These are phyloP conservation scores for Tricholauxania praeusta DNA, from an alignment of 2,888 invertebrate species.

Conservation along the genomic window DNA sequence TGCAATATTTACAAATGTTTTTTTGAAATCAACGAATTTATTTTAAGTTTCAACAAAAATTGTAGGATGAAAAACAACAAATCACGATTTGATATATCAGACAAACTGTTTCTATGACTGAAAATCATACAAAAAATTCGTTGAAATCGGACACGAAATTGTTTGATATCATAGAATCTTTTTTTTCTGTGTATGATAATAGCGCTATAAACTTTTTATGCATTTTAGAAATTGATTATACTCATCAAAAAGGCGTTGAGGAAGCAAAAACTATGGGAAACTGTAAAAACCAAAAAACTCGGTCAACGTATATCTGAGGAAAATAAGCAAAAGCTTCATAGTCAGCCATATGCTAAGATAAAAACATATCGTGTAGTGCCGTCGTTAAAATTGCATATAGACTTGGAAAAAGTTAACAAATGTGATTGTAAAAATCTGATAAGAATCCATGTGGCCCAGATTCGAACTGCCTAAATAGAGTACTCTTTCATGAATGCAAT, in stretches of 20 bases:
- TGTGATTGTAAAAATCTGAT: no score
- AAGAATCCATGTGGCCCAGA: conserved; percentile 90
- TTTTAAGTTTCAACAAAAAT: no score
- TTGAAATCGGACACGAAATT: no score
- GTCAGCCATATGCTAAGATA: conserved; percentile 80
- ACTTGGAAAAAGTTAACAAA: conserved; percentile 59
- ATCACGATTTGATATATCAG: no score
- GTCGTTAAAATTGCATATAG: conserved; percentile 63
- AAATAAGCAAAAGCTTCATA: conserved; percentile 60
- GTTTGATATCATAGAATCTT: no score
- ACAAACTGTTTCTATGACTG: no score
- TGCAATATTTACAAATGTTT: no score
- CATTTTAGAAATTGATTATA: no score
- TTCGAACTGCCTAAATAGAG: conserved; percentile 87
- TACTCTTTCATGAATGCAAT: conserved; percentile 89
- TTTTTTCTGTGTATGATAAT: no score
- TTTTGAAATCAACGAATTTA: no score
- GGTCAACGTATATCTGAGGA: conserved; percentile 50
- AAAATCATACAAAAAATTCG: no score
- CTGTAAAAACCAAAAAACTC: conserved; percentile 71
- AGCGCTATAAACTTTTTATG: conserved; percentile 6
- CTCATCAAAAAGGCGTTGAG: conserved; percentile 78
- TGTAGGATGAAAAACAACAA: no score
- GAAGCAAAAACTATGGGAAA: conserved; percentile 81
- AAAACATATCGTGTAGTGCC: conserved; percentile 78